phyloP scores from a whole-genome alignment of 2,113 vertebrate species.

The Ursus arctos region DNA sequence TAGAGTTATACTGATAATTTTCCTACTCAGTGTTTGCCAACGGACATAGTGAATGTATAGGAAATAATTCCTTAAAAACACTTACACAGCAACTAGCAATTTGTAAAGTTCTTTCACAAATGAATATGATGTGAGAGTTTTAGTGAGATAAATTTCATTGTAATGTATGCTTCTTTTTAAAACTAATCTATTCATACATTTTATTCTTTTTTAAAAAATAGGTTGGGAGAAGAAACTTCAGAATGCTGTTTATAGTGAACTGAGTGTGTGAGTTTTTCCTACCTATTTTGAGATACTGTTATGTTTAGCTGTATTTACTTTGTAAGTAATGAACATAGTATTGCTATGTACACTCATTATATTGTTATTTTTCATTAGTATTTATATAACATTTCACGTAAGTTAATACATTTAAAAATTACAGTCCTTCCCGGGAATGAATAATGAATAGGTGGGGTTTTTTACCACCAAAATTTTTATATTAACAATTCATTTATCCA shows the following conservation, averaged over 20 bases:
- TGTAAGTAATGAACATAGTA: slow-evolving; percentile 49
- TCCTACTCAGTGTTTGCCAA: slow-evolving; percentile 8
- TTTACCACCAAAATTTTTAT: not conserved
- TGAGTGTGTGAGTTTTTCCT: slow-evolving; percentile 93
- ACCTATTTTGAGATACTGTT: slow-evolving; percentile 58
- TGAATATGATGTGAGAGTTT: not conserved
- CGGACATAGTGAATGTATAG: not conserved
- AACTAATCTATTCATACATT: slow-evolving; percentile 41
- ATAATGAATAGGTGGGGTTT: not conserved
- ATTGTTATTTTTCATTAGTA: slow-evolving; percentile 42
- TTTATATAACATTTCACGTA: slow-evolving; percentile 16
- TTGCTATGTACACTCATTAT: not conserved
- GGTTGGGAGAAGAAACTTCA: slow-evolving; percentile 98
- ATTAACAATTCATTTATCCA: slow-evolving; percentile 25
- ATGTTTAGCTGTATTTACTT: slow-evolving; percentile 45
- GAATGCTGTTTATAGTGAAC: slow-evolving; percentile 98
- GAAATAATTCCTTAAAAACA: not conserved
- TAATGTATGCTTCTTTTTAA: slow-evolving; percentile 43
- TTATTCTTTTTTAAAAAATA: slow-evolving; percentile 85
- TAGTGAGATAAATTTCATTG: slow-evolving; percentile 47
- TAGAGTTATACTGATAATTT: not conserved
- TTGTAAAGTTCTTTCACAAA: slow-evolving; percentile 47
- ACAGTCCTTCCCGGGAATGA: slow-evolving; percentile 14
- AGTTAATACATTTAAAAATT: slow-evolving; percentile 38
- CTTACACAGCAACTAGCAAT: not conserved